Evolutionary conservation across 2,113 vertebrate genomes (phyloP).

Genomic region (Ammospiza nelsoni): DNA sequence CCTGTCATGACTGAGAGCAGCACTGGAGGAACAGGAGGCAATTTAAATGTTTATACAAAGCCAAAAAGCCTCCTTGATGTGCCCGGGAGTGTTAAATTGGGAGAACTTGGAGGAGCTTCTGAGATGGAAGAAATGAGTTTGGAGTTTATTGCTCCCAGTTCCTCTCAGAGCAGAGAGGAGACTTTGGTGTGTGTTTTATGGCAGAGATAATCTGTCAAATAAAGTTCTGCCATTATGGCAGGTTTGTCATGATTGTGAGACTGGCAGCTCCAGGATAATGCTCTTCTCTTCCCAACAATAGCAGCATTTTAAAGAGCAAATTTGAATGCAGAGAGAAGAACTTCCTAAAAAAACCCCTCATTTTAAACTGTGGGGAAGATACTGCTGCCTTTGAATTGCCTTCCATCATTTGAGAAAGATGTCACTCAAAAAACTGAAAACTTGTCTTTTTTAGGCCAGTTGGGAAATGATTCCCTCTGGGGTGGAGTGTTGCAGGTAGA

Average conservation of each 20-base stretch:
- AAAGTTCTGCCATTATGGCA: not conserved
- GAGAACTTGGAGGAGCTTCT: not conserved
- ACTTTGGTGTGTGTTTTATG: not conserved
- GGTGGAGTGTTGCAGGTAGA: not conserved
- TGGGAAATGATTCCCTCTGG: not conserved
- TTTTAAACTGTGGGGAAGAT: not conserved
- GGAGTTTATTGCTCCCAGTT: not conserved
- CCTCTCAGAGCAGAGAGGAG: not conserved
- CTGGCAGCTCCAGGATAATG: not conserved
- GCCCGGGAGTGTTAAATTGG: not conserved
- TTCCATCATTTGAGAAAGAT: not conserved
- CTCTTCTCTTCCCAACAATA: not conserved
- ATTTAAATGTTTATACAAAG: not conserved
- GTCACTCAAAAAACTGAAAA: not conserved
- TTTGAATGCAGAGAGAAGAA: slow-evolving; percentile 7
- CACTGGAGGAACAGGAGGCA: rapidly evolving
- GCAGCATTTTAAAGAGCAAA: slow-evolving; percentile 4
- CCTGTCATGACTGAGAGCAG: not conserved
- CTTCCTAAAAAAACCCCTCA: not conserved
- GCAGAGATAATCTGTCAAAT: not conserved
- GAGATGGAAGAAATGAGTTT: not conserved
- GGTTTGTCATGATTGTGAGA: not conserved
- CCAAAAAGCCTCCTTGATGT: not conserved
- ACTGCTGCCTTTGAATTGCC: not conserved
- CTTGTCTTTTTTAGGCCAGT: not conserved